phyloP scores from a whole-genome alignment of 2,888 invertebrate genomes.

The Gymnocheta viridis region DNA sequence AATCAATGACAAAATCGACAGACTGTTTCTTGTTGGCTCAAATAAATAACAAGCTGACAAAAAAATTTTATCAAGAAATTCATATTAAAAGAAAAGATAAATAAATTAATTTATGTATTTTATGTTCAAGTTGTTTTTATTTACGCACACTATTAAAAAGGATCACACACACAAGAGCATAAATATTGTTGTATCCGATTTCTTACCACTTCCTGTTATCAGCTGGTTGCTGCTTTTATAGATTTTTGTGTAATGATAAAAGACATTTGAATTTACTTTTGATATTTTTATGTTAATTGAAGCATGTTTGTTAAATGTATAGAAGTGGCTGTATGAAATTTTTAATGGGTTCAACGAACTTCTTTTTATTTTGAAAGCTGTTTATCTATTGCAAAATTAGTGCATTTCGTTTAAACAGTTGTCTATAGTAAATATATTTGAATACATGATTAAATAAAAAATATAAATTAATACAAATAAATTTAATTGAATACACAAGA shows the following conservation, averaged over 20 bases:
- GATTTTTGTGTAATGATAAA: slow-evolving; percentile 7
- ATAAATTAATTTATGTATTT: slow-evolving; percentile 35
- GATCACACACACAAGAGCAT: background rate
- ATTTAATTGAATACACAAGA: too few species aligned
- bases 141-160: background rate
- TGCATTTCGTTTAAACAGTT: background rate
- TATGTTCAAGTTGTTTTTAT: background rate
- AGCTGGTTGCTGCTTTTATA: slow-evolving; percentile 12
- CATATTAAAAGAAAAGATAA: slow-evolving; percentile 39
- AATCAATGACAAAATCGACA: slow-evolving; percentile 65
- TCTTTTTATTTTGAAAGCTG: background rate
- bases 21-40: slow-evolving; percentile 35
- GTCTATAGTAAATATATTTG: background rate
- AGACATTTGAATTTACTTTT: slow-evolving; percentile 29
- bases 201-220: slow-evolving; percentile 53
- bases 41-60: slow-evolving; percentile 31
- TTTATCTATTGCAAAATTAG: background rate
- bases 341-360: slow-evolving; percentile 7
- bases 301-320: background rate
- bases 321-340: background rate
- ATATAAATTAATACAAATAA: too few species aligned
- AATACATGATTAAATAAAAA: too few species aligned
- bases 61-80: slow-evolving; percentile 17
- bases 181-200: slow-evolving; percentile 34
- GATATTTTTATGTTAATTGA: slow-evolving; percentile 1